Evolutionary conservation across 2,797 vertebrate genomes (phyloP).

Genomic region (Leuciscus waleckii): DNA sequence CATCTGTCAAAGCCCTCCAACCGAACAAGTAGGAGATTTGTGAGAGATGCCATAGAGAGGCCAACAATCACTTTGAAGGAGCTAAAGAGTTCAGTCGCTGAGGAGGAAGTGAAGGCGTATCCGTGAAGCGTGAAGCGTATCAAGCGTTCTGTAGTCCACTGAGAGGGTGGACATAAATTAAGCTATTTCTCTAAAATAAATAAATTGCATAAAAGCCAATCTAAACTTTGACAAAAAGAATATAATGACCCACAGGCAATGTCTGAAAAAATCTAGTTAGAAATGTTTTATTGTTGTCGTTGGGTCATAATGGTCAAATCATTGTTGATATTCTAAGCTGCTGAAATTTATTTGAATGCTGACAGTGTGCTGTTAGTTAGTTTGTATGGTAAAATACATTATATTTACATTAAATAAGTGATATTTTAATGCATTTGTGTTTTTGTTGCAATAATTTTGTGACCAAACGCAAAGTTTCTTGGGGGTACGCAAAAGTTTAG

Average conservation of each 20-base stretch:
- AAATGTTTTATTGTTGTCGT: background rate
- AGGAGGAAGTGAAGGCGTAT: background rate
- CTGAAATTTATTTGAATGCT: background rate
- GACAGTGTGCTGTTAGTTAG: too few species aligned
- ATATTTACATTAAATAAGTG: too few species aligned
- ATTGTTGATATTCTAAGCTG: background rate
- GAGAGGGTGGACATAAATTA: background rate
- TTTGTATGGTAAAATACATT: background rate
- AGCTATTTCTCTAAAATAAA: background rate
- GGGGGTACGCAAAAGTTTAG: background rate
- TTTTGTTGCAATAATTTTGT: background rate
- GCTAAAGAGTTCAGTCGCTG: conserved; percentile 28
- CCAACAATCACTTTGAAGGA: conserved; percentile 37
- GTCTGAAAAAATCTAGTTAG: background rate
- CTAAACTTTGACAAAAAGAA: background rate
- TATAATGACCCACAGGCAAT: background rate
- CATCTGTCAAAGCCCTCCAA: conserved; percentile 38
- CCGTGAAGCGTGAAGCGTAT: background rate
- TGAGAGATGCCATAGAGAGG: conserved; percentile 38
- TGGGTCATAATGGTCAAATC: background rate
- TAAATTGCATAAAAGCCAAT: background rate
- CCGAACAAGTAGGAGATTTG: conserved; percentile 23
- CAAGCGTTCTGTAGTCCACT: background rate
- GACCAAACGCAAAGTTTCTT: background rate
- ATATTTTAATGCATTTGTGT: too few species aligned